Evolutionary conservation across 2,113 vertebrate genomes (phyloP), one percentile per base, ranked within the genome.

Genomic region (Urocitellus parryii): DNA sequence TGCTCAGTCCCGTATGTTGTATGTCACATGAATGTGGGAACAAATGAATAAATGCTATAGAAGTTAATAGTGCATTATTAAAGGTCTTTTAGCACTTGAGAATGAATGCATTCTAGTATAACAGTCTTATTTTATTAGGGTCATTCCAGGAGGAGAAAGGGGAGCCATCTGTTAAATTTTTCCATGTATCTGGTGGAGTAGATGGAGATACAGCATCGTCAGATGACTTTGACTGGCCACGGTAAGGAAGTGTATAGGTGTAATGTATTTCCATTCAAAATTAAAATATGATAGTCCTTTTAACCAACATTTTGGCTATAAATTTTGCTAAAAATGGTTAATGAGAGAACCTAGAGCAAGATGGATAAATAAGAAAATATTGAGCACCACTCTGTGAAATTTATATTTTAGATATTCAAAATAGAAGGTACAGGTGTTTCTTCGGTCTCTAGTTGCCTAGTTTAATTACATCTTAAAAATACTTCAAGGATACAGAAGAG

Each of bases 171-270:
- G 9, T 98, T 45, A 98, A 98, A 39, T 99, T 99, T 98, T 98
- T 99, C 97, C 98, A 99, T 34, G 99, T 99, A 74, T 99, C 99
- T 76, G 99, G 99, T 97, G 99, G 98, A 25, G 98, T 99, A 94
- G 99, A 99, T 96, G 99, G 99, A 98, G 99, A 99, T 93, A 98
- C 99, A 98, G 97, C 99, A 2, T 98, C 99, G 4, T 99, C 99
- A 70, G 99, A 99, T 95, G 99, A 99, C 97, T 99, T 99, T 97
- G 99, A 99, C 96, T 99, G 99, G 99, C 99, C 99, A 8, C 99
- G 99, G 99, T 99, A 97, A 98, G 95, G 45, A 82, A 14, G 42
- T 45, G 27, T 2, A 27, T 32, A 37, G 3, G 6, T 72, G 12
- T 48, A n/a, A 29, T 79, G 74, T 67, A 94, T 32, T 68, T 77